Percentiles rank a stretch among this genome's conserved stretches.
These are phyloP conservation scores for Hymenochirus boettgeri DNA, from an alignment of 2,113 vertebrate species.

Conservation along the genomic window DNA sequence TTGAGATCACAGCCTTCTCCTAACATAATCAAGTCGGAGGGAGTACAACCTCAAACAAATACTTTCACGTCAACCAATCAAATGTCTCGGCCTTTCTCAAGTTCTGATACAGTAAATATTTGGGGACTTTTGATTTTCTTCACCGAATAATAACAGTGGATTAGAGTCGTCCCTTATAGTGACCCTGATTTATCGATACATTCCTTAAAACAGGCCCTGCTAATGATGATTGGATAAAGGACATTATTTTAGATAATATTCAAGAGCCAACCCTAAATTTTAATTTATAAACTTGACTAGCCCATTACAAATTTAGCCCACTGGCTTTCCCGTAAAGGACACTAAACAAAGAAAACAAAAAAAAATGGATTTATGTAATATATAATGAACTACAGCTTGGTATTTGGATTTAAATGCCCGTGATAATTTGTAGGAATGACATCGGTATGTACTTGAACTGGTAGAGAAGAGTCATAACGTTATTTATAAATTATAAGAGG, in stretches of 20 bases:
- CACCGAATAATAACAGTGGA: no score
- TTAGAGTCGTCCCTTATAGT: conserved; percentile 78
- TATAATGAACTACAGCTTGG: no score
- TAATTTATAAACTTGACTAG: not conserved
- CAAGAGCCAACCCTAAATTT: conserved; percentile 76
- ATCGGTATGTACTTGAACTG: no score
- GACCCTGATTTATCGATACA: conserved; percentile 94
- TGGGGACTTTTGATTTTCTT: conserved; percentile 86
- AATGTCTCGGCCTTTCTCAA: conserved; percentile 68
- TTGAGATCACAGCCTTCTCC: conserved; percentile 69
- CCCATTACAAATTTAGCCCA: no score
- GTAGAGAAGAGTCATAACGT: no score
- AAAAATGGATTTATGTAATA: no score
- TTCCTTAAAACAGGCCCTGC: conserved; percentile 91
- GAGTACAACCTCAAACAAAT: conserved; percentile 58
- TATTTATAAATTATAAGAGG: no score
- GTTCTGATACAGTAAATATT: conserved; percentile 66
- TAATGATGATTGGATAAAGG: conserved; percentile 98
- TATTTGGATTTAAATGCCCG: no score
- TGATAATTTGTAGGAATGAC: no score
- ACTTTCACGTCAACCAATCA: conserved; percentile 67
- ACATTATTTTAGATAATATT: conserved; percentile 96
- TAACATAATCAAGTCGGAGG: conserved; percentile 51
- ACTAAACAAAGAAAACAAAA: no score
- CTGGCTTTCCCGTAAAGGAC: no score